Conservation (phyloP, 2,888 invertebrate species). For the Buathra laborator region DNA sequence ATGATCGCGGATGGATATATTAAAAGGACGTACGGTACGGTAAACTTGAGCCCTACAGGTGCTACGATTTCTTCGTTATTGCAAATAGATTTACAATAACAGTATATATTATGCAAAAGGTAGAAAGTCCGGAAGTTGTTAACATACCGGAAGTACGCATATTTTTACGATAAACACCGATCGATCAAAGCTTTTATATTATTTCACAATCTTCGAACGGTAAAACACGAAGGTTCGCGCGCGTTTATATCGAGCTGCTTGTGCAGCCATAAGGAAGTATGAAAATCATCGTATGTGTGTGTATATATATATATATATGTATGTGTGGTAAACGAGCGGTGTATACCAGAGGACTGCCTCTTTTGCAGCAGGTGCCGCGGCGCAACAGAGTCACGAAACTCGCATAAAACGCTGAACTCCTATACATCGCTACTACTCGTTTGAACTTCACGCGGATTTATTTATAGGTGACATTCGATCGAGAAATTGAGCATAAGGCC, state of each 20-base stretch:
- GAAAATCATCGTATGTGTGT: neutral
- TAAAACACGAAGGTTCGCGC: too few relatives aligned
- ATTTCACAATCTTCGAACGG: neutral
- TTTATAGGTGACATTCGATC: constrained; percentile 53
- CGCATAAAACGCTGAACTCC: constrained; percentile 63
- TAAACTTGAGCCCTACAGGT: neutral
- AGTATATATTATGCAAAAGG: neutral
- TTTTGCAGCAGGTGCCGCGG: constrained; percentile 31
- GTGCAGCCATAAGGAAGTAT: neutral
- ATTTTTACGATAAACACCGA: neutral
- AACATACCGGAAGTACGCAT: neutral
- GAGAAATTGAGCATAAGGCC: constrained; percentile 49
- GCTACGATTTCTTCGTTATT: neutral
- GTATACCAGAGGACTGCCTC: neutral
- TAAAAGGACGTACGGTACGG: constrained; percentile 9
- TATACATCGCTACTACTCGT: constrained; percentile 15
- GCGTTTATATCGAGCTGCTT: too few relatives aligned
- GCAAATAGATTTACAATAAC: neutral
- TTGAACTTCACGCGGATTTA: constrained; percentile 49
- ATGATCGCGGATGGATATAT: constrained; percentile 10
- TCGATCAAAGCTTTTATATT: neutral
- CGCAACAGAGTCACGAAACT: constrained; percentile 57
- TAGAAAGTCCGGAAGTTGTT: neutral
- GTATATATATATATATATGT: neutral
- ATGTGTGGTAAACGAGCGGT: neutral